A percentile compares a stretch with the other conserved stretches of the same genome.
These are phyloP conservation scores for Agriotes lineatus DNA, from an alignment of 2,888 invertebrate genomes.

Conservation along the genomic window DNA sequence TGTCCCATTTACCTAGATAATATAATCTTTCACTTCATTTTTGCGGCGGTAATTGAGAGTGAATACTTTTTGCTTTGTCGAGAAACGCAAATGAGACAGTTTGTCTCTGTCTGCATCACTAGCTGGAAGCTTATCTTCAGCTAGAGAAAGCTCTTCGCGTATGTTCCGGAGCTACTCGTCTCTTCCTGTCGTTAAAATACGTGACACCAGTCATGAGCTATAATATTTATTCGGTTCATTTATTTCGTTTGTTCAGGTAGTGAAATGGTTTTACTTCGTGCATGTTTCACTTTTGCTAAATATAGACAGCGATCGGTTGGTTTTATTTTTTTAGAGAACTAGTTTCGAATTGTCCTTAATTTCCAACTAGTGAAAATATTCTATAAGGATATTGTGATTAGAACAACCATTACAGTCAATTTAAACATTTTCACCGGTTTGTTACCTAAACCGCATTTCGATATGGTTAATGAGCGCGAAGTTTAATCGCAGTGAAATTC, in stretches of 20 bases:
- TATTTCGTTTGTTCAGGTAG: constrained; percentile 18
- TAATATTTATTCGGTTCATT: constrained; percentile 29
- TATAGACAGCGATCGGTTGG: neutral
- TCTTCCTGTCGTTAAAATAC: neutral
- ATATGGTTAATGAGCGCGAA: too few species aligned
- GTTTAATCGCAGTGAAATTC: too few species aligned
- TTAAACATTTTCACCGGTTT: too few species aligned
- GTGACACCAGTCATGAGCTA: constrained; percentile 2
- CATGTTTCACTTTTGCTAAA: constrained; percentile 18
- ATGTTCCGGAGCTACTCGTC: neutral
- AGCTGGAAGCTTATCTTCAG: neutral
- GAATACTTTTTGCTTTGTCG: constrained; percentile 16
- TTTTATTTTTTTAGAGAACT: neutral
- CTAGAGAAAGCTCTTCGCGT: constrained; percentile 1
- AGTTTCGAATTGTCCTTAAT: constrained; percentile 8
- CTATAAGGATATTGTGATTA: too few species aligned
- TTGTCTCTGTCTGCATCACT: neutral
- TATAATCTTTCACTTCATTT: constrained; percentile 30
- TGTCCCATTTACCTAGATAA: constrained; percentile 32
- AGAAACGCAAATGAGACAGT: neutral
- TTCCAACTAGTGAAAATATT: neutral
- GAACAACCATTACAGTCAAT: too few species aligned
- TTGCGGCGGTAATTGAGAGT: constrained; percentile 26
- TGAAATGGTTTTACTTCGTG: constrained; percentile 9
- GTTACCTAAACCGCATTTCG: too few species aligned